Base-by-base conservation (phyloP, 2,888 invertebrate species). In the Torymus aiolomorphi region DNA sequence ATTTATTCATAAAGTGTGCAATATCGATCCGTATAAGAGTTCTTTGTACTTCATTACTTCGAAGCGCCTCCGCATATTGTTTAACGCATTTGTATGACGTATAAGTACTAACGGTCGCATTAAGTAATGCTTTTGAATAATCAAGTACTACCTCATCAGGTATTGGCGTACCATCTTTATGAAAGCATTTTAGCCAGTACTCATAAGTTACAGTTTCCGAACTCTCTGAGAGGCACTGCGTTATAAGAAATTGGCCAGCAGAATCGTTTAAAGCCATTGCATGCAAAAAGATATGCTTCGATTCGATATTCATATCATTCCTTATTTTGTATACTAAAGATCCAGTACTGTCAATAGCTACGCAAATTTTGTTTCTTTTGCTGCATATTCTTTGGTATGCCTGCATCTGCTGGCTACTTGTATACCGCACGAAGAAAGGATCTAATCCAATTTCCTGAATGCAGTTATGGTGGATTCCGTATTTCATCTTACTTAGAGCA, bases 231-330 rank as follows among this genome's bases (percentile, higher is more conserved):
- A 65, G 20, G 18, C 51, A 16, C 18, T 52, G 52, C 0, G 1
- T 66, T 11, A 52, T n/a, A 12, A 66, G 66, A n/a, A 66, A n/a
- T 52, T 66, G 51, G 1, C 66, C 52, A 1, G 2, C 66, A 16
- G 66, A 18, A 2, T 1, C 8, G 52, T 66, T 66, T 2, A 51
- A 10, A 2, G 51, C 52, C 52, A 66, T 52, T 1, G 66, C 66
- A 51, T 66, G 66, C 4, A 66, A 66, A 66, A 66, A 52, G 20
- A 66, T 66, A 18, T 66, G 52, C 20, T 66, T 65, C n/a, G 66
- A 66, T 14, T 31, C 24, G 1, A 62, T 24, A 62, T 62, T 62
- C 0, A 24, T n/a, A n/a, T n/a, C n/a, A 20, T 62, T 31, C 31
- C 11, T 62, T 62, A 2, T 24, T 56, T 56, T n/a, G n/a, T n/a